Evolutionary conservation across 2,888 invertebrate species (phyloP), one percentile per base, ranked within the genome.

Genomic region (Epinotia demarniana): DNA sequence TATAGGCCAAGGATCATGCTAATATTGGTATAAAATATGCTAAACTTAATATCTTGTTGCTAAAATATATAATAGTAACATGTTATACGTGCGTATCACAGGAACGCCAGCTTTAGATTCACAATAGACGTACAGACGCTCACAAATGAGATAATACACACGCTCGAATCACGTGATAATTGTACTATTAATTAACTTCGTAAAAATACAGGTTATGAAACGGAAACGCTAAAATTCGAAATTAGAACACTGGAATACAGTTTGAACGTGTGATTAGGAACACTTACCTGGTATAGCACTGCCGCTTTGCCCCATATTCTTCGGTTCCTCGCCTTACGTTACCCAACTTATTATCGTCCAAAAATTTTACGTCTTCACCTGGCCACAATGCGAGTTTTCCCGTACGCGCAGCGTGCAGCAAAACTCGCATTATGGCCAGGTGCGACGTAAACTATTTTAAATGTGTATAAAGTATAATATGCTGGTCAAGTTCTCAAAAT

Each of bases 241-340:
- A 83, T 89, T 86, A 88, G 87, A 88, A 78, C 82, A 80, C 80
- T 80, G 87, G 85, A 86, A 85, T 85, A 81, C 73, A 70, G 74
- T 75, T 77, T 33, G 68, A 55, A 62, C n/a, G 49, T 33, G 57
- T 82, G 80, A 85, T 85, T 84, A 85, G 73, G 79, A 73, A 57
- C 77, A 90, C 92, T 92, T 88, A 92, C 93, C 92, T 70, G 92
- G 92, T 79, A 92, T 91, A 1, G 93, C 89, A 70, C 92, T 92
- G 77, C 92, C 92, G 49, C 89, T 89, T 75, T 92, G 93, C 80
- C 93, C 93, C 93, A 93, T 93, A 81, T 86, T 85, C 63, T 72
- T 64, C 77, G 80, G 76, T 77, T 78, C 79, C 76, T 72, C 70
- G 74, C 75, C 72, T 69, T 77, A 76, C 78, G 77, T 78, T 78